A percentile compares a stretch with the other conserved stretches of the same genome.
Evolutionary conservation across 2,113 vertebrate genomes (phyloP).

Genomic region (Acinonyx jubatus): DNA sequence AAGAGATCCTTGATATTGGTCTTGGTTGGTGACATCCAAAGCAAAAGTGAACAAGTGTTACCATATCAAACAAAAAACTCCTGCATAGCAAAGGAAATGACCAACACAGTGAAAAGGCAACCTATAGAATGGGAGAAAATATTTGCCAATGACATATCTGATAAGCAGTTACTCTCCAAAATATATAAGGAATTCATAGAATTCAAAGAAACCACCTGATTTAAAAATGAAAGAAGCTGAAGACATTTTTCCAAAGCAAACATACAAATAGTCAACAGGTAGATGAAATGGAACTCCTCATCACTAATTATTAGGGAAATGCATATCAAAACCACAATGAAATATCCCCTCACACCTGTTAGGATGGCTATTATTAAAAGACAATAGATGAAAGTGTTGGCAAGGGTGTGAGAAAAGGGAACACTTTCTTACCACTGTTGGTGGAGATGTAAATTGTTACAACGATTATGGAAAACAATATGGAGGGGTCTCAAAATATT

Average conservation of each 20-base stretch:
- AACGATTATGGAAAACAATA: neutral
- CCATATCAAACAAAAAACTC: neutral
- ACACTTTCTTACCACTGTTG: neutral
- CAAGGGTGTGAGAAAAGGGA: neutral
- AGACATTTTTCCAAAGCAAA: neutral
- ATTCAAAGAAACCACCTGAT: neutral
- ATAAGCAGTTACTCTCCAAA: neutral
- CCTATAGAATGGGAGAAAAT: neutral
- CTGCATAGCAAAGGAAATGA: neutral
- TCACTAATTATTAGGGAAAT: neutral
- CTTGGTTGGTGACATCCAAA: neutral
- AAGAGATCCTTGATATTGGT: neutral
- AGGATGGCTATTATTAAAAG: neutral
- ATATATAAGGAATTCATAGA: neutral
- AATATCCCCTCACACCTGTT: neutral
- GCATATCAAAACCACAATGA: neutral
- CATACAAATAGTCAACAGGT: neutral
- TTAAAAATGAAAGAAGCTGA: neutral
- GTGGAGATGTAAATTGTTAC: neutral
- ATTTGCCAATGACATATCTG: neutral
- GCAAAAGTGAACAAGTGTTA: neutral
- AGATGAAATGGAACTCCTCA: neutral
- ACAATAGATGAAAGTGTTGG: neutral
- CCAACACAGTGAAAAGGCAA: neutral
- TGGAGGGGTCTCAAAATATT: neutral